phyloP scores from a whole-genome alignment of 2,797 vertebrate species.

The Halcyon leucocephala region DNA sequence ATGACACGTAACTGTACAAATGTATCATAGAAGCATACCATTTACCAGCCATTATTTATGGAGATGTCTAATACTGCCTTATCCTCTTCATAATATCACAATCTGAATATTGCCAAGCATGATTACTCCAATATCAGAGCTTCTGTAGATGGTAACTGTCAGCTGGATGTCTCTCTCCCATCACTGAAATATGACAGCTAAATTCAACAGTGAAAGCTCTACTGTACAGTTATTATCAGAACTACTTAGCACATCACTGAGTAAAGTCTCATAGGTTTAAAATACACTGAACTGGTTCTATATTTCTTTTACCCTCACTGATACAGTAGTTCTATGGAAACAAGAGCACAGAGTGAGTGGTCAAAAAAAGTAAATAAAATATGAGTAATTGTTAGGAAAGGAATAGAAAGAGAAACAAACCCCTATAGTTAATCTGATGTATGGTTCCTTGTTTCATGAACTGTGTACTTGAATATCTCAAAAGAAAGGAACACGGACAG shows the following conservation, averaged over 20 bases:
- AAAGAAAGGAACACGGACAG: not conserved
- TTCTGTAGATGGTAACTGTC: not conserved
- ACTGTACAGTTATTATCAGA: not conserved
- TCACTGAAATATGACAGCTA: not conserved
- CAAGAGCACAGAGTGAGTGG: not conserved
- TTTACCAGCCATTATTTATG: not conserved
- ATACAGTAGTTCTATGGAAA: not conserved
- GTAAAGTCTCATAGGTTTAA: slow-evolving; percentile 14
- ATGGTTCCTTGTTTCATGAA: not conserved
- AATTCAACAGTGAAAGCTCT: not conserved
- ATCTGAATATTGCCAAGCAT: not conserved
- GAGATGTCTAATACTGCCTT: not conserved
- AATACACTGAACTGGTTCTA: not conserved
- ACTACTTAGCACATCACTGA: not conserved
- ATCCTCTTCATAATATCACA: not conserved
- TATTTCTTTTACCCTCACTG: slow-evolving; percentile 32
- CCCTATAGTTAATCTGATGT: not conserved
- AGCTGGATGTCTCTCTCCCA: not conserved
- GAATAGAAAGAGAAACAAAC: not conserved
- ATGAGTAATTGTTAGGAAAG: not conserved
- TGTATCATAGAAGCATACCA: not conserved
- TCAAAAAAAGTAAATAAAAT: not conserved
- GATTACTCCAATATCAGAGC: not conserved
- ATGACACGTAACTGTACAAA: not conserved
- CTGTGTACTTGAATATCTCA: not conserved